phyloP scores from a whole-genome alignment of 2,797 vertebrate genomes.

The Kryptopterus vitreolus region DNA sequence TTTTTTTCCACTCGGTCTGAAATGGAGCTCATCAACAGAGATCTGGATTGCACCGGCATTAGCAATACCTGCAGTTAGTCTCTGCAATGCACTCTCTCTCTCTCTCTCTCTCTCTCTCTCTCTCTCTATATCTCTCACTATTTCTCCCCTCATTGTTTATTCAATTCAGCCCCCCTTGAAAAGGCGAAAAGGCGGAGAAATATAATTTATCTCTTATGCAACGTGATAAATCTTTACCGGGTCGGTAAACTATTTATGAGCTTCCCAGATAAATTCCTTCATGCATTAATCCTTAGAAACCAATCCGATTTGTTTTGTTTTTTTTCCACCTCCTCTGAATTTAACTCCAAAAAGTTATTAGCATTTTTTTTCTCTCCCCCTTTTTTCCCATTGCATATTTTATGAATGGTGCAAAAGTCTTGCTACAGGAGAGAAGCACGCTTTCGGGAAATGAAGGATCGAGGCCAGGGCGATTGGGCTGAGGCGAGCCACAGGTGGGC shows the following conservation, averaged over 20 bases:
- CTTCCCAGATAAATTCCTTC: conserved; percentile 57
- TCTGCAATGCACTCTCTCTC: conserved; percentile 23
- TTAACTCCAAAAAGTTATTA: conserved; percentile 61
- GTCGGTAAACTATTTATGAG: conserved; percentile 66
- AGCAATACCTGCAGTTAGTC: conserved; percentile 52
- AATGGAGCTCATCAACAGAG: conserved; percentile 51
- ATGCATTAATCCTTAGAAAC: conserved; percentile 51
- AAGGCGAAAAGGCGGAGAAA: conserved; percentile 53
- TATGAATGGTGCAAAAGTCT: conserved; percentile 58
- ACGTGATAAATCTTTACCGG: conserved; percentile 63
- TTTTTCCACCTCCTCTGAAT: conserved; percentile 44
- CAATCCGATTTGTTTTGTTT: conserved; percentile 21
- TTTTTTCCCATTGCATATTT: conserved; percentile 60
- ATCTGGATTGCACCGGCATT: conserved; percentile 50
- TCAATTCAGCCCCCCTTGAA: conserved; percentile 53
- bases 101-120: conserved; percentile 40
- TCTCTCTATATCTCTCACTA: conserved; percentile 50
- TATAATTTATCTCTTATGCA: conserved; percentile 63
- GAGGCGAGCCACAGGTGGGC: conserved; percentile 3
- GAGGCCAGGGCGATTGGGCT: conserved; percentile 12
- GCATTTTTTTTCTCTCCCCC: conserved; percentile 55
- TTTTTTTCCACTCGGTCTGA: conserved; percentile 46
- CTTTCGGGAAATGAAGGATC: conserved; percentile 37
- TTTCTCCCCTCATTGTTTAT: conserved; percentile 61
- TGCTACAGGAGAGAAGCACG: conserved; percentile 51